Evolutionary conservation across 2,113 vertebrate species (phyloP).

Genomic region (Abramis brama): DNA sequence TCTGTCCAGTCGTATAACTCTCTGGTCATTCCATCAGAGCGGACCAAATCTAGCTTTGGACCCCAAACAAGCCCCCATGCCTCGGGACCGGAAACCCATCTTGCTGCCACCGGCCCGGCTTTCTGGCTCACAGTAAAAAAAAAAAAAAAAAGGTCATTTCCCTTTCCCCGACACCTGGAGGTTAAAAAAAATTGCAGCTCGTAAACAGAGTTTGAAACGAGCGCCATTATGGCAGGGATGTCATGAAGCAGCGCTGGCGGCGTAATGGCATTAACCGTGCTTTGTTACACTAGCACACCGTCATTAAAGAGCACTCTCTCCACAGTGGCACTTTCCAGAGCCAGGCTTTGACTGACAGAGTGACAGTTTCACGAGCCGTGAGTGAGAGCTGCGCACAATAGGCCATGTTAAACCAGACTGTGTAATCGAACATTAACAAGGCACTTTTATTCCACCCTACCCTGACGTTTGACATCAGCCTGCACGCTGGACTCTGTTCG

Average conservation of each 20-base stretch:
- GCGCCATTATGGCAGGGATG: slow-evolving; percentile 15
- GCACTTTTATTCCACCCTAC: slow-evolving; percentile 22
- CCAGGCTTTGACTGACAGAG: slow-evolving; percentile 19
- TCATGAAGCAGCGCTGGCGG: slow-evolving; percentile 18
- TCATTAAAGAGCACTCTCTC: slow-evolving; percentile 44
- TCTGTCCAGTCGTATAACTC: slow-evolving; percentile 10
- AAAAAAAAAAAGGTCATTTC: background rate
- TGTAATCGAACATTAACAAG: slow-evolving; percentile 22
- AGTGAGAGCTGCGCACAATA: slow-evolving; percentile 24
- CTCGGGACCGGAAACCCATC: background rate
- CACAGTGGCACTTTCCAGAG: slow-evolving; percentile 6
- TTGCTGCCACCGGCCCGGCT: background rate
- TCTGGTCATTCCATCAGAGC: background rate
- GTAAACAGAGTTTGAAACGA: slow-evolving; percentile 23
- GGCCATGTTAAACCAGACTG: slow-evolving; percentile 21
- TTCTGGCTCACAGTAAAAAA: background rate
- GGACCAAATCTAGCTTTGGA: background rate
- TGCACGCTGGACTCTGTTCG: background rate
- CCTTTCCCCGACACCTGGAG: slow-evolving; percentile 8
- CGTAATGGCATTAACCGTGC: slow-evolving; percentile 48
- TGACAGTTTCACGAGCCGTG: slow-evolving; percentile 45
- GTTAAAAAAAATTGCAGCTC: slow-evolving; percentile 31
- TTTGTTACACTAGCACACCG: slow-evolving; percentile 43
- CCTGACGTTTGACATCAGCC: slow-evolving; percentile 16
- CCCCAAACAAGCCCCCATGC: background rate